Base-by-base conservation (phyloP, 2,113 vertebrate genomes). In the Agelaius tricolor region DNA sequence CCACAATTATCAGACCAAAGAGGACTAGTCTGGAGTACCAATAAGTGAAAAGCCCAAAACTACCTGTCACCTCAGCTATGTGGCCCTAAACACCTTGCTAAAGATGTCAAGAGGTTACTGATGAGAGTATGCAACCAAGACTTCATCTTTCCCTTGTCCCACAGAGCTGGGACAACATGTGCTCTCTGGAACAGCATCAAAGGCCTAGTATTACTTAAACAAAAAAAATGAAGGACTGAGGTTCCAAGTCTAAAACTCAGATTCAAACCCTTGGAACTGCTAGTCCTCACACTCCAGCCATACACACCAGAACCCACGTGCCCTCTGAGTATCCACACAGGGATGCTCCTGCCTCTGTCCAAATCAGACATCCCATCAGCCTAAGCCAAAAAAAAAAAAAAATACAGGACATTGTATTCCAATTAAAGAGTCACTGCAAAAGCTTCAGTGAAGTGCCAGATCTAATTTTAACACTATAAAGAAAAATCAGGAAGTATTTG, bases 401-500 rank as follows among this genome's bases (percentile, higher is more conserved):
- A 67, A 61, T 4, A 63, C 15, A 61, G 51, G 47, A 63, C 52
- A 44, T 30, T 62, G 57, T 66, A 87, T 39, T 30, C 47, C 35
- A 73, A 51, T 81, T 55, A 67, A 72, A 92, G 43, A 88, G 46
- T 47, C 18, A 43, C 37, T 73, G 65, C 57, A 80, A 90, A 86
- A 93, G 66, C 46, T 59, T 51, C 77, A 79, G 21, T 19, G 15
- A 78, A 73, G 22, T n/a, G 46, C 24, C 76, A 90, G 68, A 73
- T 37, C 51, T 71, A 81, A 84, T 92, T 88, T 84, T 75, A 91
- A 69, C 77, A 83, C 30, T 57, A 18, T 24, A 66, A 84, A 84
- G 76, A 89, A 84, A 94, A 92, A 93, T 39, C 30, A 76, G 66
- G 63, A 90, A 87, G 74, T 52, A 90, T 87, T 71, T 93, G 54